phyloP scores from a whole-genome alignment of 2,888 invertebrate genomes.

The Rotaria sp. region DNA sequence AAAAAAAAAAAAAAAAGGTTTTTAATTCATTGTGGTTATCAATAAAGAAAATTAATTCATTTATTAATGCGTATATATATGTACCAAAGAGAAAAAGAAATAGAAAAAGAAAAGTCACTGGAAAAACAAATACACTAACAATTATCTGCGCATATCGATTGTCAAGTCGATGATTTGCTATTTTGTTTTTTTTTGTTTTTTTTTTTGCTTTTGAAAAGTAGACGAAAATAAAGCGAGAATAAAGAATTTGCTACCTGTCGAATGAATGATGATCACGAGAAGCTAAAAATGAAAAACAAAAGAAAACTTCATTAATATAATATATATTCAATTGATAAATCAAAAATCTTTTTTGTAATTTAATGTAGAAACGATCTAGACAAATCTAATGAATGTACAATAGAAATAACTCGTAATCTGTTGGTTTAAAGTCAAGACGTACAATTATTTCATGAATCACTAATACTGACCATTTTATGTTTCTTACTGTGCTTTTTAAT shows the following conservation, averaged over 20 bases:
- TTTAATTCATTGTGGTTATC: not conserved
- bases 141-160: not conserved
- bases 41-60: not conserved
- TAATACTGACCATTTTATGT: no score
- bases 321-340: no score
- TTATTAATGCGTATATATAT: not conserved
- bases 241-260: not conserved
- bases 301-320: no score
- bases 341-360: no score
- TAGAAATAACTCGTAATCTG: no score
- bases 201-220: not conserved
- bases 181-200: not conserved
- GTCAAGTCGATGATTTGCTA: not conserved
- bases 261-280: slow-evolving; percentile 21
- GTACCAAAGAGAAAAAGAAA: not conserved
- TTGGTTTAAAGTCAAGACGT: no score
- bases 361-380: no score
- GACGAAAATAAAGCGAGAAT: not conserved
- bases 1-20: no score
- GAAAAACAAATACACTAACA: not conserved
- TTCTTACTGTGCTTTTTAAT: no score
- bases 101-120: not conserved
- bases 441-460: no score
- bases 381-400: no score
- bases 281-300: not conserved